Evolutionary conservation across 2,113 vertebrate genomes (phyloP), one percentile per base, ranked within the genome.

Genomic region (Mustela lutreola): DNA sequence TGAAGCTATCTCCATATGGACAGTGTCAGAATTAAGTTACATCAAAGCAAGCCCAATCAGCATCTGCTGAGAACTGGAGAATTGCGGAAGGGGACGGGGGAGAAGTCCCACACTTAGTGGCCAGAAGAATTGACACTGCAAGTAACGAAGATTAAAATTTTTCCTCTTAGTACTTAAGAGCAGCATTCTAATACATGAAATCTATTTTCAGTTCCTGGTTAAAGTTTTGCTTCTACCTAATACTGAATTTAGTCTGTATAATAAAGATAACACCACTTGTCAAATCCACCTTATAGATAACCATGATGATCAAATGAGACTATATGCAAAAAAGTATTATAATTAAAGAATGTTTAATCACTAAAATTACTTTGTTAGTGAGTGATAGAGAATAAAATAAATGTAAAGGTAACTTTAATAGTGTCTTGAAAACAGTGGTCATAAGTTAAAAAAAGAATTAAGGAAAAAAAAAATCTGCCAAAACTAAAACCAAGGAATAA

Each of bases 221-320:
- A 94, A 79, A 92, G 94, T 73, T 67, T 76, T 76, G 9, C 6
- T 79, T 58, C 33, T 82, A 50, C 63, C 28, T 71, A 91, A 95
- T 48, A 85, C 24, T 91, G 81, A 95, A 93, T 83, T 93, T 89
- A 85, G 80, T 19, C 85, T 45, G 36, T 92, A 65, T 45, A 78
- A 60, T 50, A 94, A 81, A 87, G 39, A 53, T 28, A 71, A 33
- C 2, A 84, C 21, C n/a, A 89, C 33, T 39, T 81, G 10, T 75
- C 28, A 89, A 89, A 87, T 84, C 62, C 80, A 84, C 70, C 39
- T 96, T 79, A 92, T 3, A 76, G 33, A 21, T 67, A 81, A 93
- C 9, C 91, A 1, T 65, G 58, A 97, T 84, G 33, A 84, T 73
- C 33, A 95, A 93, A 92, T 48, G 24, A 86, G 53, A 82, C 89